Conservation (phyloP, 2,797 vertebrate species). For the Lacerta bilineata region DNA sequence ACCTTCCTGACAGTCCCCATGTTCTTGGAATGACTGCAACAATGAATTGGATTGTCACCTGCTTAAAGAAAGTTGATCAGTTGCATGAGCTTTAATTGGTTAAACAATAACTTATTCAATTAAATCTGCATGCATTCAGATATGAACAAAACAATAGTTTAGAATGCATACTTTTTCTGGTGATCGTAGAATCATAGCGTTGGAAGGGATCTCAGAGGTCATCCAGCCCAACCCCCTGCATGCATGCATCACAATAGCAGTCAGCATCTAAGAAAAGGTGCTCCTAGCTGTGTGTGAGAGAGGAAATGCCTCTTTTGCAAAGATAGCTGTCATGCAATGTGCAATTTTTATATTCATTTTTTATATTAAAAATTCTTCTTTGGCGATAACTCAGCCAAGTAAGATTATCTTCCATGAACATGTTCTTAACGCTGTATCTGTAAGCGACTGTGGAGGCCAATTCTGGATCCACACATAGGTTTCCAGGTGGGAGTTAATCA, state of each 20-base stretch:
- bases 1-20: background rate
- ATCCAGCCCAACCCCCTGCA: background rate
- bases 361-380: background rate
- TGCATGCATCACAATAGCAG: background rate
- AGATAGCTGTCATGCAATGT: background rate
- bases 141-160: background rate
- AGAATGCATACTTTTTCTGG: background rate
- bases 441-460: no score
- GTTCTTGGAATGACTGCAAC: background rate
- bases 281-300: background rate
- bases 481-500: no score
- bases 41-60: background rate
- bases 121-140: background rate
- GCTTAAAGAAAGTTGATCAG: constrained; percentile 7
- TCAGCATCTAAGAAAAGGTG: background rate
- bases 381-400: no score
- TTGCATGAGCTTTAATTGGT: background rate
- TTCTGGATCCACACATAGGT: no score
- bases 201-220: no score
- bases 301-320: background rate
- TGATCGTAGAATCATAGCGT: no score
- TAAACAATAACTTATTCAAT: background rate
- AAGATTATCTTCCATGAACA: no score
- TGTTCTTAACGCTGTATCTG: no score
- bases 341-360: background rate